Evolutionary conservation across 2,797 vertebrate species (phyloP), one percentile per base, ranked within the genome.

Genomic region (Cygnus olor): DNA sequence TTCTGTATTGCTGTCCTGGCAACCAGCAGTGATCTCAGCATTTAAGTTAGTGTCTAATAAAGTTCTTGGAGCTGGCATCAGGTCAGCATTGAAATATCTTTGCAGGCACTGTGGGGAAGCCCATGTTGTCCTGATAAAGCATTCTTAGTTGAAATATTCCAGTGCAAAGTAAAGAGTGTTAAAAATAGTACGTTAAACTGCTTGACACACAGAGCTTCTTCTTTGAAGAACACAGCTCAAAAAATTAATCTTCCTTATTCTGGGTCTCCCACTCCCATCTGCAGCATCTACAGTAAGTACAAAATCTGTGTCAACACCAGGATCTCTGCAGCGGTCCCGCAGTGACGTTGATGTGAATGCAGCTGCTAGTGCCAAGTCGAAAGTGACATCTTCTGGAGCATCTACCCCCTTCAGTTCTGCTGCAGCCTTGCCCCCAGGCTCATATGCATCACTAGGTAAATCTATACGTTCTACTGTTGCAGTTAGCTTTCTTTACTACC

Each of bases 321-420:
- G 99, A 73, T 98, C 99, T 72, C 99, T 99, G 64, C 99, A 99
- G 96, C 99, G 99, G 22, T 99, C 99, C 93, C 99, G 99, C 58
- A 99, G 99, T 25, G 99, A 99, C 95, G 98, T 99, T 14, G 99
- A 99, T 2, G 99, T 99, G 69, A 99, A 99, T 10, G 99, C 99
- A 21, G 99, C 99, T 61, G 98, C 99, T 97, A 99, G 96, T 94
- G 98, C 99, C 97, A 99, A 99, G 98, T 99, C 99, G 24, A 99
- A 99, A 93, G 98, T 99, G 95, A 98, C 98, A 79, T 98, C 98
- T 4, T 98, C 98, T 24, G 98, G 99, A 18, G 92, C 98, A 28
- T 96, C 98, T 5, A 97, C 98, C 1, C 99, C 99, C 15, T 99
- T 99, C 98, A 98, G 99, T 97, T 98, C 99, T 4, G 99, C 99